Evolutionary conservation across 2,113 vertebrate species (phyloP).

Genomic region (Hiodon alosoides): DNA sequence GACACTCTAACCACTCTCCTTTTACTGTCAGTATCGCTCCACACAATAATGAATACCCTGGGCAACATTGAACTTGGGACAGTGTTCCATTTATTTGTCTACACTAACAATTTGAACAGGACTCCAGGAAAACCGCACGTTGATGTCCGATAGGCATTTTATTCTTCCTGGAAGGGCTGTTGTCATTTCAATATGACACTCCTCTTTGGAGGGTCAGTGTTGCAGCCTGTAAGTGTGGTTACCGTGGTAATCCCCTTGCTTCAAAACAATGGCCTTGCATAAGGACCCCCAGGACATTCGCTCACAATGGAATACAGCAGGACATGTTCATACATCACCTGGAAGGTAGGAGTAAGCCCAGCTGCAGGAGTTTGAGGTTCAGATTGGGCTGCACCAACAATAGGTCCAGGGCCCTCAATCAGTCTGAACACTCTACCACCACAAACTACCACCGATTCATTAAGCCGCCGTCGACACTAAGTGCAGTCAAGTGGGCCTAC

Average conservation of each 20-base stretch:
- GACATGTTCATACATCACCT: constrained; percentile 28
- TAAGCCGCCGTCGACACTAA: background rate
- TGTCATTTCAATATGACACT: constrained; percentile 27
- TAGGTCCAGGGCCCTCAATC: constrained; percentile 24
- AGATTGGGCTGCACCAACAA: constrained; percentile 23
- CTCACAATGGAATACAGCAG: background rate
- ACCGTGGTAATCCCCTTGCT: constrained; percentile 25
- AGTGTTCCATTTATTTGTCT: too few relatives aligned
- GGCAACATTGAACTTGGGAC: too few relatives aligned
- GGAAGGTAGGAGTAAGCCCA: constrained; percentile 10
- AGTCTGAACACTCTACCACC: constrained; percentile 6
- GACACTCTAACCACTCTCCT: too few relatives aligned
- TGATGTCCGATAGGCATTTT: constrained; percentile 13
- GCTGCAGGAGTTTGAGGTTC: constrained; percentile 22
- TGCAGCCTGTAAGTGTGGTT: constrained; percentile 44
- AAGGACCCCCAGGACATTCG: constrained; percentile 24
- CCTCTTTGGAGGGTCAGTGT: constrained; percentile 51
- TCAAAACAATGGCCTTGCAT: constrained; percentile 44
- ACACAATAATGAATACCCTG: too few relatives aligned
- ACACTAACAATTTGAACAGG: background rate
- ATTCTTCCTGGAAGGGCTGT: constrained; percentile 12
- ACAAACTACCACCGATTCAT: constrained; percentile 6
- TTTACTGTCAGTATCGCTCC: too few relatives aligned
- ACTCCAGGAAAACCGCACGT: background rate
- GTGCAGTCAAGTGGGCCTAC: background rate